Conservation (phyloP, 2,888 invertebrate genomes). For the Heliconius ismenius region DNA sequence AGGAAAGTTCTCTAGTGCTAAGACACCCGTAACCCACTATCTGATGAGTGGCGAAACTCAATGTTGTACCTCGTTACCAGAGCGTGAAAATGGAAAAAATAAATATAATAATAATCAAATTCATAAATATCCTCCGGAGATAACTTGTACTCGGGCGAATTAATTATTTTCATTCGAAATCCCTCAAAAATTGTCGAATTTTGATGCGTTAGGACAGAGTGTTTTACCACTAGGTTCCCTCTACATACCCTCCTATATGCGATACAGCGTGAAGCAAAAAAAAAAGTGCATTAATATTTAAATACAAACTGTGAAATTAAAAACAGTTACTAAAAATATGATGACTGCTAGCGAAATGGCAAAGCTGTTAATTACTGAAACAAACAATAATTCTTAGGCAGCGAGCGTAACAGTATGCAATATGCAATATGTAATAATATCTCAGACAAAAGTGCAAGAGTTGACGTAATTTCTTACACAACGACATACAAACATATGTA, state of each 20-base stretch:
- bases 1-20: too few species aligned
- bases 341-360: background rate
- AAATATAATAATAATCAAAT: too few species aligned
- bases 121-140: too few species aligned
- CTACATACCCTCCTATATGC: too few species aligned
- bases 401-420: conserved; percentile 9
- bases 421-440: conserved; percentile 24
- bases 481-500: background rate
- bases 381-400: conserved; percentile 10
- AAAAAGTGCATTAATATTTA: background rate
- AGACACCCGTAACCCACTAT: background rate
- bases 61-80: background rate
- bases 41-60: background rate
- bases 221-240: too few species aligned
- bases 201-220: too few species aligned
- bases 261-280: too few species aligned
- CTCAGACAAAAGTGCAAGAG: conserved; percentile 25
- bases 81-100: too few species aligned
- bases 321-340: background rate
- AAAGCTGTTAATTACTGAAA: background rate
- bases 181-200: too few species aligned
- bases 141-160: too few species aligned
- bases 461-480: conserved; percentile 25
- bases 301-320: background rate
- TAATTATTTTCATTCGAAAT: too few species aligned